Evolutionary conservation across 2,888 invertebrate species (phyloP), one percentile per base, ranked within the genome.

Genomic region (Lepeophtheirus nordmannii): DNA sequence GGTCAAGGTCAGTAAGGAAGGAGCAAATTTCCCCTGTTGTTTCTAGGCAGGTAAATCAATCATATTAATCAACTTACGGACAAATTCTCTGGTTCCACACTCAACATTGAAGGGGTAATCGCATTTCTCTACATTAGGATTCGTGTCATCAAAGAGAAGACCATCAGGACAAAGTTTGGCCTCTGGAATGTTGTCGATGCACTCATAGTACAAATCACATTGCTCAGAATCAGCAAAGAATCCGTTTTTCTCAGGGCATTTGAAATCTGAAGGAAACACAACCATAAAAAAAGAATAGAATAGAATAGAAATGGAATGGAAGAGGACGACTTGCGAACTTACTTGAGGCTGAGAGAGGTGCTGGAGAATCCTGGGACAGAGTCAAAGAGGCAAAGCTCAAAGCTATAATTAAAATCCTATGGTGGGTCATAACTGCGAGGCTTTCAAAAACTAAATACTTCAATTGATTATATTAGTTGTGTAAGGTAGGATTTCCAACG

Each of bases 161-260:
- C 69, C 69, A 46, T 69, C 69, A 37, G 64, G 65, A 37, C 69
- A 69, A 7, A 69, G 64, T 38, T 67, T 60, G 23, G 68, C 64
- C 8, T 14, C 40, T 11, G 66, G 61, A 22, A 68, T 67, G 12
- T 65, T 65, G 1, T 67, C 57, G 12, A 62, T 58, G 53, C 69
- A 69, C 40, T 66, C 67, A 30, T 58, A 39, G 56, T 68, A 69
- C 39, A 67, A 67, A 62, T 69, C 69, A 46, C 69, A 69, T 30
- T 69, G 69, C 30, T 40, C 58, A 20, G 65, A 38, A 64, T 69
- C 67, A 20, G 69, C 58, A 59, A 68, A 68, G 65, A 61, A 69
- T 10, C 69, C 69, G 20, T 68, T 61, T 11, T 67, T 10, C 17
- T 69, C 68, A 0, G 69, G 68, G 38, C 64, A 64, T 37, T 23